Evolutionary conservation across 2,113 vertebrate species (phyloP).

Genomic region (Panurus biarmicus): DNA sequence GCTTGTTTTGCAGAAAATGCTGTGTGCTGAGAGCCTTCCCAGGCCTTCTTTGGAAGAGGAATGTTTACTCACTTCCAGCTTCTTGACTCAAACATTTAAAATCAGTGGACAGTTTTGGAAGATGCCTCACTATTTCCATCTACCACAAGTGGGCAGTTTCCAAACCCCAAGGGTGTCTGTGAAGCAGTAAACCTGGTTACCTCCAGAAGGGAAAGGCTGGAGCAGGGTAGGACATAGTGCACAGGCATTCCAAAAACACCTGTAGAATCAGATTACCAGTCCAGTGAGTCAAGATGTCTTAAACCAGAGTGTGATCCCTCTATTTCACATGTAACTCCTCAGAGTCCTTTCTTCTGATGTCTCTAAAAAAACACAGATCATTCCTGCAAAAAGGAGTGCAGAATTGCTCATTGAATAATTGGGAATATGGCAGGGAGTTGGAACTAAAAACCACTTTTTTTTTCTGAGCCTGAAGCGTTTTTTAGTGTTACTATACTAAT

Average conservation of each 20-base stretch:
- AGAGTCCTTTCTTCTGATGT: not conserved
- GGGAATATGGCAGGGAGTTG: not conserved
- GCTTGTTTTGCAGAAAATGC: not conserved
- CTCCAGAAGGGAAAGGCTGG: not conserved
- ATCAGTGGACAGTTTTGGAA: not conserved
- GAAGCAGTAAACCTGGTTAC: not conserved
- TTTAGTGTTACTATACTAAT: not conserved
- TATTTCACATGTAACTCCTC: not conserved
- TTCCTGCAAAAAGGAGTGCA: not conserved
- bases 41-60: not conserved
- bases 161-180: not conserved
- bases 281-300: conserved; percentile 21
- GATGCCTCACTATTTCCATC: not conserved
- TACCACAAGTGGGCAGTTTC: not conserved
- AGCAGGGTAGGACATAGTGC: not conserved
- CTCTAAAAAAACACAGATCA: not conserved
- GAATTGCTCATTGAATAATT: not conserved
- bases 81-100: not conserved
- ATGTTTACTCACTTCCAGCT: not conserved
- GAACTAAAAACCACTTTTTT: not conserved
- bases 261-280: not conserved
- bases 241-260: conserved; percentile 1
- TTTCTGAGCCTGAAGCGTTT: not conserved
- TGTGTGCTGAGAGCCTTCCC: not conserved
- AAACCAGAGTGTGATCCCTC: not conserved